These are phyloP conservation scores for Stenoptilia bipunctidactyla DNA, from an alignment of 2,888 invertebrate genomes.

Conservation along the genomic window DNA sequence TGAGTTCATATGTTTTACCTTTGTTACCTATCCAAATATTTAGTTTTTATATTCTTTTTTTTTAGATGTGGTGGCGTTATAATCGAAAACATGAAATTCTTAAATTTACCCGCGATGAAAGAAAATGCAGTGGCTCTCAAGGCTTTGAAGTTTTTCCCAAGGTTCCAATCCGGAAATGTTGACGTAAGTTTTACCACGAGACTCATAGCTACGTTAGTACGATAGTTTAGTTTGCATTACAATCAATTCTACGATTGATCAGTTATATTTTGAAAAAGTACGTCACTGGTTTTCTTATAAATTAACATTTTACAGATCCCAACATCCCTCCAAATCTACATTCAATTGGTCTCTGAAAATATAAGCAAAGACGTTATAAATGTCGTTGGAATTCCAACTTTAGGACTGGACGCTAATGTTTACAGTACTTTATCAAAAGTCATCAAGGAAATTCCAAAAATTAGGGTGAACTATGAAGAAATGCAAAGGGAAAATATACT, in stretches of 20 bases:
- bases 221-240: too few relatives aligned
- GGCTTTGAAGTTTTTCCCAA: slow-evolving; percentile 25
- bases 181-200: slow-evolving; percentile 21
- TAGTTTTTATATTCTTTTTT: slow-evolving; percentile 14
- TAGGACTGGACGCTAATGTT: slow-evolving; percentile 8
- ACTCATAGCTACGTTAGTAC: too few relatives aligned
- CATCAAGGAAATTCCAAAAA: slow-evolving; percentile 13
- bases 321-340: slow-evolving; percentile 16
- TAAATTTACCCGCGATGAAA: slow-evolving; percentile 16
- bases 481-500: slow-evolving; percentile 11
- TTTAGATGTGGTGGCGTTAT: slow-evolving; percentile 35
- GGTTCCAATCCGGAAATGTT: slow-evolving; percentile 14
- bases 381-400: slow-evolving; percentile 19
- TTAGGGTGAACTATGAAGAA: slow-evolving; percentile 14
- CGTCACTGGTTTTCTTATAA: too few relatives aligned
- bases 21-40: too few relatives aligned
- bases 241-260: too few relatives aligned
- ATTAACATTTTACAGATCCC: slow-evolving; percentile 21
- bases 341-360: slow-evolving; percentile 29
- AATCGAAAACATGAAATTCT: slow-evolving; percentile 25
- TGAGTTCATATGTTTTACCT: too few relatives aligned
- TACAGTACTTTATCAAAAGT: slow-evolving; percentile 14
- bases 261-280: too few relatives aligned
- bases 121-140: slow-evolving; percentile 17
- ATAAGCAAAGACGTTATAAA: slow-evolving; percentile 20